These are phyloP conservation scores for Glossosoma conforme DNA, from an alignment of 1,140 invertebrate genomes.

Conservation along the genomic window DNA sequence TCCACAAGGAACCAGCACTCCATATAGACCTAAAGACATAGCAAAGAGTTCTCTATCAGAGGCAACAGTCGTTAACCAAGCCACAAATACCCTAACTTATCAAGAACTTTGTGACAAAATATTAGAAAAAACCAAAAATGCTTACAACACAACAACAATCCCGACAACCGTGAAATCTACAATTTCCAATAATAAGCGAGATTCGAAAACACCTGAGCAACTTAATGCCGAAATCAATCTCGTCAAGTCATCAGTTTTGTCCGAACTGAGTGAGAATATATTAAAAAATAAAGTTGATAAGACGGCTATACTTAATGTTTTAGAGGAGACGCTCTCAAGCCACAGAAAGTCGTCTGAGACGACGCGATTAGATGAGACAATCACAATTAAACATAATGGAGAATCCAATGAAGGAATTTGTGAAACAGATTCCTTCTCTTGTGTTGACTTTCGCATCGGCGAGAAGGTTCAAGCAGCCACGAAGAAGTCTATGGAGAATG, in stretches of 20 bases:
- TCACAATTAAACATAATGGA: too few species aligned
- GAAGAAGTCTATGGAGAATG: background rate
- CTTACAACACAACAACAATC: constrained; percentile 5
- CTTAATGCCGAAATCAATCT: background rate
- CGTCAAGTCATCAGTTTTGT: background rate
- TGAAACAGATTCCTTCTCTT: too few species aligned
- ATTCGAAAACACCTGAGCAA: background rate
- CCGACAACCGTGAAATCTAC: constrained; percentile 30
- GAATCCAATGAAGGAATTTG: too few species aligned
- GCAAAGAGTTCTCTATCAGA: background rate
- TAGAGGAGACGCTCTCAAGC: too few species aligned
- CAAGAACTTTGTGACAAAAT: constrained; percentile 23
- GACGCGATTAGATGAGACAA: too few species aligned
- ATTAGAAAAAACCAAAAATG: constrained; percentile 1
- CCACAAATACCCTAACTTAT: constrained; percentile 24
- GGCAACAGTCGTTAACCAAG: constrained; percentile 5
- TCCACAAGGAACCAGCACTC: constrained; percentile 25
- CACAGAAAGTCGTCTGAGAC: too few species aligned
- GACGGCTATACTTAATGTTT: too few species aligned
- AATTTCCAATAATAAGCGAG: constrained; percentile 15
- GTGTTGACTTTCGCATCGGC: too few species aligned
- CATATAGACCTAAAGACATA: constrained; percentile 8
- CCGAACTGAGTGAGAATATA: background rate
- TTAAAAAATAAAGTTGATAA: background rate
- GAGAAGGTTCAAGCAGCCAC: too few species aligned